These are phyloP conservation scores for Odontamblyopus rebecca DNA, from an alignment of 2,797 vertebrate species.

Conservation along the genomic window DNA sequence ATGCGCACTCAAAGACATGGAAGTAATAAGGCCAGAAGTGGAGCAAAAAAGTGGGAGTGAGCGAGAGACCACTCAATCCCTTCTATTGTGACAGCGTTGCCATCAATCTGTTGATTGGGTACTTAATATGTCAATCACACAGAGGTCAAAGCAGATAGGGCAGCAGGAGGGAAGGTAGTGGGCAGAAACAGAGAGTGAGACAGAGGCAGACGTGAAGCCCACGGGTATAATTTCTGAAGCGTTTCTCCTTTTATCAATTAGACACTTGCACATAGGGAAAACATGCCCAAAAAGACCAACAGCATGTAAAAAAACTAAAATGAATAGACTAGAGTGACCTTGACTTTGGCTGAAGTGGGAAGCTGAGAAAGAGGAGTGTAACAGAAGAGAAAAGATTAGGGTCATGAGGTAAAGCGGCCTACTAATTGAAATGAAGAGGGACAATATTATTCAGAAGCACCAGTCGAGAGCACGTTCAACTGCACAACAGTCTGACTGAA, in stretches of 20 bases:
- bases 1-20: constrained; percentile 23
- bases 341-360: constrained; percentile 33
- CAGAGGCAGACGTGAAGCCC: constrained; percentile 41
- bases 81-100: constrained; percentile 80
- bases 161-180: constrained; percentile 42
- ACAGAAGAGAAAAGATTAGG: constrained; percentile 59
- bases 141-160: constrained; percentile 82
- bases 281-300: constrained; percentile 44
- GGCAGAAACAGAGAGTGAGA: constrained; percentile 54
- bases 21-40: constrained; percentile 34
- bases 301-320: constrained; percentile 17
- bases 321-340: constrained; percentile 50
- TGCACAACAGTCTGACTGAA: constrained; percentile 84
- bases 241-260: constrained; percentile 69
- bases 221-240: constrained; percentile 72
- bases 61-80: constrained; percentile 74
- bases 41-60: constrained; percentile 43
- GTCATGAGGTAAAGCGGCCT: constrained; percentile 76
- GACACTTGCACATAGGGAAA: constrained; percentile 46
- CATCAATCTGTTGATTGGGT: constrained; percentile 83
- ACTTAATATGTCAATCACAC: constrained; percentile 84
- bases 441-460: constrained; percentile 86
- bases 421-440: constrained; percentile 93
- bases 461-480: constrained; percentile 90
- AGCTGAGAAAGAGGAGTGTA: constrained; percentile 18